Evolutionary conservation across 1,140 invertebrate species (phyloP).

Genomic region (Elysia chlorotica): DNA sequence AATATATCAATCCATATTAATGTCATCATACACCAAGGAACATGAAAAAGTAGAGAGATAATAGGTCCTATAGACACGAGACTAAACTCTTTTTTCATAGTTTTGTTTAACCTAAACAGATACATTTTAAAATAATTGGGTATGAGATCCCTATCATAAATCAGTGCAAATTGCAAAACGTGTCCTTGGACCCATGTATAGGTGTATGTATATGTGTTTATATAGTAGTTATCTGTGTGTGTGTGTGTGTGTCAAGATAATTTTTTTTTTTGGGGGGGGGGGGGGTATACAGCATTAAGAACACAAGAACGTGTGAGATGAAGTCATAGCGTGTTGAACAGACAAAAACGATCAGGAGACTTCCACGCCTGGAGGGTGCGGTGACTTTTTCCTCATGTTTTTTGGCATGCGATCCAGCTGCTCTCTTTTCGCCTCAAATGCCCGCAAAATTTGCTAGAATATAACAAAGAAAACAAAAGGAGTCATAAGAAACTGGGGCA

Average conservation of each 20-base stretch:
- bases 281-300: too few species aligned
- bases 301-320: background rate
- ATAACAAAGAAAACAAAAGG: background rate
- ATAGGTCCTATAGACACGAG: too few species aligned
- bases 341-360: background rate
- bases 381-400: background rate
- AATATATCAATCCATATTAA: too few species aligned
- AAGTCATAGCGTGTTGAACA: background rate
- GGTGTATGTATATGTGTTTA: too few species aligned
- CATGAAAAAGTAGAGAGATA: too few species aligned
- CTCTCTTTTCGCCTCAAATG: conserved; percentile 17
- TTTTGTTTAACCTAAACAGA: too few species aligned
- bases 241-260: background rate
- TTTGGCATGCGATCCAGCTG: conserved; percentile 6
- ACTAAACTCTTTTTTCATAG: too few species aligned
- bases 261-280: background rate
- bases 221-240: background rate
- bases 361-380: background rate
- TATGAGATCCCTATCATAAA: too few species aligned
- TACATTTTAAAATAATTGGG: too few species aligned
- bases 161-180: too few species aligned
- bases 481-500: background rate
- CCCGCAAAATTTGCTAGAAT: conserved; percentile 13
- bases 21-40: too few species aligned
- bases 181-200: too few species aligned